phyloP scores from a whole-genome alignment of 2,797 vertebrate genomes.

The Parotocinclus haroldoi region DNA sequence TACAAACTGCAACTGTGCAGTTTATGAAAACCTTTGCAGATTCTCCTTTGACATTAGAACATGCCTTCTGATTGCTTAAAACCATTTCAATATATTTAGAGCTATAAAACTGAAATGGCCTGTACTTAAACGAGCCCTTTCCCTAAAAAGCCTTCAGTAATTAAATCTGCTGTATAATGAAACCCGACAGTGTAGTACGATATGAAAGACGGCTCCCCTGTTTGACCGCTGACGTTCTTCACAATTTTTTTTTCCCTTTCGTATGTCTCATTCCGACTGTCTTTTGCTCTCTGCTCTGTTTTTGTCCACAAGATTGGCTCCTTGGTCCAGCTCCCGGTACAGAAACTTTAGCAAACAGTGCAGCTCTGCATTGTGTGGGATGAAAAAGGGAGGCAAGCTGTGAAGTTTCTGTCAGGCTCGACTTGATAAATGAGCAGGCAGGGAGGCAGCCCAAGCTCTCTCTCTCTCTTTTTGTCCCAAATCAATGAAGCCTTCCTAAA shows the following conservation, averaged over 20 bases:
- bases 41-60: too few species aligned
- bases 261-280: slow-evolving; percentile 58
- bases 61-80: too few species aligned
- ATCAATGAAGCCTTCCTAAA: slow-evolving; percentile 99
- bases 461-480: slow-evolving; percentile 89
- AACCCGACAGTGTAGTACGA: not conserved
- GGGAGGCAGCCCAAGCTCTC: slow-evolving; percentile 90
- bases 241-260: slow-evolving; percentile 54
- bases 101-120: too few species aligned
- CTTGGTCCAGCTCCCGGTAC: slow-evolving; percentile 87
- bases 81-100: too few species aligned
- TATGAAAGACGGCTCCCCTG: slow-evolving; percentile 17
- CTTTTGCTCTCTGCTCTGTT: slow-evolving; percentile 42
- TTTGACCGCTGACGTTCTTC: slow-evolving; percentile 47
- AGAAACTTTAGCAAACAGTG: slow-evolving; percentile 94
- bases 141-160: too few species aligned
- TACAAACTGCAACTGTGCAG: too few species aligned
- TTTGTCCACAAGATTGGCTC: slow-evolving; percentile 67
- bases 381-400: slow-evolving; percentile 85
- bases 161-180: too few species aligned
- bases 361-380: slow-evolving; percentile 90
- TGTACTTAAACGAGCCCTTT: too few species aligned
- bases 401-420: slow-evolving; percentile 91
- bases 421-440: slow-evolving; percentile 99
- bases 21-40: too few species aligned